Conservation (phyloP, 2,797 vertebrate species). For the Ataeniobius toweri region DNA sequence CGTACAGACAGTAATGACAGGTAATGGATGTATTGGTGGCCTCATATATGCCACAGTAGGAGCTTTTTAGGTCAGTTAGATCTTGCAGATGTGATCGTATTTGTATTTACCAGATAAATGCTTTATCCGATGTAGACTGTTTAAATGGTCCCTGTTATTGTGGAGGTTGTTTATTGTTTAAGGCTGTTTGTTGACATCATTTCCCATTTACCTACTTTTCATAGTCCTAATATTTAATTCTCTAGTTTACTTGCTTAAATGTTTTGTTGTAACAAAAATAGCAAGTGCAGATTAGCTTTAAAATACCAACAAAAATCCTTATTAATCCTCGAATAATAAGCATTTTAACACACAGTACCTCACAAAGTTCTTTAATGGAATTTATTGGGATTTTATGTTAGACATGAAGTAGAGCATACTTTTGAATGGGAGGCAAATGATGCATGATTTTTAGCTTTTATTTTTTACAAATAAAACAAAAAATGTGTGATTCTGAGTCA, state of each 20-base stretch:
- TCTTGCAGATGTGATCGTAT: constrained; percentile 37
- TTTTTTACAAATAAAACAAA: no score
- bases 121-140: constrained; percentile 28
- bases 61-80: constrained; percentile 31
- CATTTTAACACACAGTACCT: constrained; percentile 1
- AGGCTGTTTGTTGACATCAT: not conserved
- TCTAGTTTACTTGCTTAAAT: no score
- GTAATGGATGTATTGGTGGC: constrained; percentile 67
- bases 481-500: no score
- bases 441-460: not conserved
- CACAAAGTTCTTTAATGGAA: not conserved
- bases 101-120: constrained; percentile 37
- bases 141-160: constrained; percentile 2
- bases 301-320: not conserved
- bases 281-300: not conserved
- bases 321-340: constrained; percentile 5
- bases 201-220: constrained; percentile 6
- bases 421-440: not conserved
- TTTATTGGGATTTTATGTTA: not conserved
- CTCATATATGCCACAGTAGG: constrained; percentile 32
- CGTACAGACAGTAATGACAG: constrained; percentile 78
- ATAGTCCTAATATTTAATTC: not conserved
- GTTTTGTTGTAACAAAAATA: not conserved
- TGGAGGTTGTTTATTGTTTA: not conserved
- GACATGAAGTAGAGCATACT: not conserved